phyloP scores from a whole-genome alignment of 1,140 invertebrate genomes.

The Bombus difficillimus region DNA sequence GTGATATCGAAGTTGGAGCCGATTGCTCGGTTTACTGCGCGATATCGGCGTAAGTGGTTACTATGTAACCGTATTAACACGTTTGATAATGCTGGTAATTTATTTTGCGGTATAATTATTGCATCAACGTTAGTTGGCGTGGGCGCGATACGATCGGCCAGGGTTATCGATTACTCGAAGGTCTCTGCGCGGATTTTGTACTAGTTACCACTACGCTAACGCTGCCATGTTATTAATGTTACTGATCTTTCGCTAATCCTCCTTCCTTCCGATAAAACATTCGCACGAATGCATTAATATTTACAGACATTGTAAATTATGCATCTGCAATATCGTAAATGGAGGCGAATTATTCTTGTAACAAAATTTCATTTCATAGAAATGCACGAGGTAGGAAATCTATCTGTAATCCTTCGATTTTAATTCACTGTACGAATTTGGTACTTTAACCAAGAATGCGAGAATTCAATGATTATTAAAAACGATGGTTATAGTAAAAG shows the following conservation, averaged over 20 bases:
- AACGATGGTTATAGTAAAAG: too few species aligned
- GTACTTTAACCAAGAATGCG: too few species aligned
- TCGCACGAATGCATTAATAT: neutral
- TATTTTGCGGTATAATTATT: constrained; percentile 28
- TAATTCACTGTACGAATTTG: too few species aligned
- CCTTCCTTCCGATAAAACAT: neutral
- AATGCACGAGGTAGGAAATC: too few species aligned
- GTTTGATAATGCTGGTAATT: constrained; percentile 29
- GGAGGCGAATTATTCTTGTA: too few species aligned
- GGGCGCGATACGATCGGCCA: constrained; percentile 22
- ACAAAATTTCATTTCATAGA: too few species aligned
- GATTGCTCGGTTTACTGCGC: neutral
- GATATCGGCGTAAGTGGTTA: neutral
- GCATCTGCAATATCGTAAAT: neutral
- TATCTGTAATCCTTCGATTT: too few species aligned
- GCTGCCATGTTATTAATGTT: neutral
- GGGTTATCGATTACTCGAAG: constrained; percentile 29
- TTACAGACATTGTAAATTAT: neutral
- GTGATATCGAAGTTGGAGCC: neutral
- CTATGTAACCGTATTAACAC: constrained; percentile 3
- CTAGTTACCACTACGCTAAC: neutral
- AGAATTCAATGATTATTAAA: too few species aligned
- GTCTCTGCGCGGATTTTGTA: constrained; percentile 8
- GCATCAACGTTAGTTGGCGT: constrained; percentile 8
- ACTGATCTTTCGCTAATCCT: neutral